Base-by-base conservation (phyloP, 2,888 invertebrate species). In the Eretmocerus hayati region DNA sequence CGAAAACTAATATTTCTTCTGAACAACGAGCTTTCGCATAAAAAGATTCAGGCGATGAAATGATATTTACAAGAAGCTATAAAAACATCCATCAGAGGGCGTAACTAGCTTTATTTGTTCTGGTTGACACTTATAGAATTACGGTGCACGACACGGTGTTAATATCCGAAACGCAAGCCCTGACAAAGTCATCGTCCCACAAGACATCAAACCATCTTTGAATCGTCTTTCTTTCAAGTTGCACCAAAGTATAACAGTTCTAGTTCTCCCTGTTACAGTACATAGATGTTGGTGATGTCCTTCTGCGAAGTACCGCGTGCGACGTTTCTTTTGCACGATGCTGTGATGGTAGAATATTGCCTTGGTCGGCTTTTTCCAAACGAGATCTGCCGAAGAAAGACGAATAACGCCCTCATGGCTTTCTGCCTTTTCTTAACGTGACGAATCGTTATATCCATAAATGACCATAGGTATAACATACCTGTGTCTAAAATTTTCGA, bases 281-380 rank as follows among this genome's bases (percentile, higher is more conserved):
- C n/a, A n/a, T n/a, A n/a, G n/a, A n/a, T n/a, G n/a, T n/a, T 11
- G 4, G 30, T 41, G 8, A n/a, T 6, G 35, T 36, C 41, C 41
- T 49, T 49, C 49, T 37, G 36, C 49, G 50, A 50, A 50, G 32
- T 30, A 42, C 35, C 30, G 20, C 15, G 23, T 38, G n/a, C n/a
- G 26, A 26, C 26, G 26, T 13, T 40, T 20, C 46, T 33, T 47
- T 44, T 22, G 40, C 18, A 16, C 21, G 11, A 30, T 26, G 20
- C 13, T 18, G 26, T 44, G 26, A 9, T 11, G 26, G 26, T 11
- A 26, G n/a, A n/a, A n/a, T n/a, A 26, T 26, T 37, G 41, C 47
- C 42, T 44, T 22, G 22, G 22, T 40, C 30, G 40, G 13, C 21
- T 35, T 44, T 41, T 42, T 42, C 35, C 50, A 16, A 32, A n/a